Conservation (phyloP, 2,113 vertebrate genomes). For the Empidonax alnorum region DNA sequence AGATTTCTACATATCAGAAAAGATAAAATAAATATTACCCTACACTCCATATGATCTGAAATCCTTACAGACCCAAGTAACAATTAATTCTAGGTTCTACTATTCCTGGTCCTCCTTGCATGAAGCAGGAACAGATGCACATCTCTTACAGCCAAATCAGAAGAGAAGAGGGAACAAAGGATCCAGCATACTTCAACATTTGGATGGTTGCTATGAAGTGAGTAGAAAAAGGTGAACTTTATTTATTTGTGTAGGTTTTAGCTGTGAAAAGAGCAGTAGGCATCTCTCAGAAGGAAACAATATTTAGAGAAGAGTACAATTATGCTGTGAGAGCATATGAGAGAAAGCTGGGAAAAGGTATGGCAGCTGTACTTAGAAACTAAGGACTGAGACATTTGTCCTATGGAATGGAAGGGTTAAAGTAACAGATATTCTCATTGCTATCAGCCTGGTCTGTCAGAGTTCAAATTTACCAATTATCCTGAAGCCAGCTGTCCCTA, state of each 20-base stretch:
- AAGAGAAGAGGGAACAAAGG: neutral
- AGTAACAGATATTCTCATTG: neutral
- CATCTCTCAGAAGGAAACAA: neutral
- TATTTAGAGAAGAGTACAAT: neutral
- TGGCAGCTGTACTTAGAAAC: neutral
- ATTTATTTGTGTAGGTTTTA: neutral
- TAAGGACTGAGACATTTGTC: neutral
- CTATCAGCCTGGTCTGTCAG: slow-evolving; percentile 55
- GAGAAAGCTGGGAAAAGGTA: neutral
- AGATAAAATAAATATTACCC: neutral
- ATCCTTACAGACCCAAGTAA: neutral
- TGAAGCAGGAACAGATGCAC: neutral
- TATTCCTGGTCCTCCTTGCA: neutral
- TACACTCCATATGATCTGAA: neutral
- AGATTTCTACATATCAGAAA: neutral
- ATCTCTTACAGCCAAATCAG: neutral
- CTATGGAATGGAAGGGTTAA: slow-evolving; percentile 23
- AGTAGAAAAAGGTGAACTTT: neutral
- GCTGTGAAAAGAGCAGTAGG: neutral
- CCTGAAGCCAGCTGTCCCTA: slow-evolving; percentile 60
- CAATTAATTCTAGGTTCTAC: neutral
- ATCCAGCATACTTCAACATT: neutral
- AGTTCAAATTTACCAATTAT: slow-evolving; percentile 71
- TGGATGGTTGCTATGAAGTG: neutral
- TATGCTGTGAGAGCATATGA: neutral